A percentile compares a stretch with the other conserved stretches of the same genome.
These are phyloP conservation scores for Cephalophus harveyi DNA, from an alignment of 2,113 vertebrate genomes.

Conservation along the genomic window DNA sequence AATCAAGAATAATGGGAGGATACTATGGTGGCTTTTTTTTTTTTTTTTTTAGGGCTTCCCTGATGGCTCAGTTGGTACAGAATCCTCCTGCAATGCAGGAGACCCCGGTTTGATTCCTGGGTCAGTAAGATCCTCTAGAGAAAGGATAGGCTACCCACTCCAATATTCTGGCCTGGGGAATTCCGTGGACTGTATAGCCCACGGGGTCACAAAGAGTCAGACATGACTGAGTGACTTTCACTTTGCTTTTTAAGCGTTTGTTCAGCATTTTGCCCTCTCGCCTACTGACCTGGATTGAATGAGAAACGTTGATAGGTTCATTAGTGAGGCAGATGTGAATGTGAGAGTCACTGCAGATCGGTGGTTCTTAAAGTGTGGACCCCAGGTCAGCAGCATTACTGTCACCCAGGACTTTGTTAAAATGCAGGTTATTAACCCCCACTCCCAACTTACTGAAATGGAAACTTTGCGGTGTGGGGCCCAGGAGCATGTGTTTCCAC, in stretches of 20 bases:
- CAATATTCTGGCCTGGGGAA: not conserved
- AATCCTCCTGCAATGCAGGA: not conserved
- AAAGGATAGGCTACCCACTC: not conserved
- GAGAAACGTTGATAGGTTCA: not conserved
- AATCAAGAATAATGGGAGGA: not conserved
- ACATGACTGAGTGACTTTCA: not conserved
- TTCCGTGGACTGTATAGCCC: not conserved
- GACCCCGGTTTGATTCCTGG: not conserved
- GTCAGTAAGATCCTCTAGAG: not conserved
- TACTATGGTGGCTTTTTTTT: not conserved
- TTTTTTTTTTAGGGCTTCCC: not conserved
- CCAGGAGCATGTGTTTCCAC: not conserved
- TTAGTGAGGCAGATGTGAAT: not conserved
- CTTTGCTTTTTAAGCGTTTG: not conserved
- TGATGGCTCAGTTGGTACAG: not conserved
- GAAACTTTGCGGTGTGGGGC: not conserved
- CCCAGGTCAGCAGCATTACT: not conserved
- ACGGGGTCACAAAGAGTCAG: not conserved
- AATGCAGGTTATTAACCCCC: not conserved
- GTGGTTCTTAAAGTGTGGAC: not conserved
- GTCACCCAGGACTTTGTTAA: not conserved
- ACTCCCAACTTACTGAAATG: not conserved
- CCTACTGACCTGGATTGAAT: not conserved
- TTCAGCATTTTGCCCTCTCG: not conserved
- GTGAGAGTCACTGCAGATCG: not conserved